These are phyloP conservation scores for Cliona cf. orientalis DNA, from an alignment of 37 sponge, comb jelly and placozoan species.

Conservation along the genomic window DNA sequence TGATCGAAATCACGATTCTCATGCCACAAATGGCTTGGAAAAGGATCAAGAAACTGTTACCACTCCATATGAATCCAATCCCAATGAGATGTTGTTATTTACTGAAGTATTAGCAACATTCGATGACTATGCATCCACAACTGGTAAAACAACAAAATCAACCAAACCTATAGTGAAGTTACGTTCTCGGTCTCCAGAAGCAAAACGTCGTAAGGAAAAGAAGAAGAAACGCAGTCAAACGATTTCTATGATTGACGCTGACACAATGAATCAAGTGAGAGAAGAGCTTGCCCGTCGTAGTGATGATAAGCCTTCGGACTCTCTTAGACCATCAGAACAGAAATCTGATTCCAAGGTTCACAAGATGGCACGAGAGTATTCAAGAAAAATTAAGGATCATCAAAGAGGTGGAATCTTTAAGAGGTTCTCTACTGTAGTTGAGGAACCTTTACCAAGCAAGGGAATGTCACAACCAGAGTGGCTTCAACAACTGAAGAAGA, in stretches of 20 bases:
- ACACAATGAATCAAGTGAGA: conserved; percentile 17
- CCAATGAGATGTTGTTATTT: conserved; percentile 21
- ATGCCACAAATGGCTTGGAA: not conserved
- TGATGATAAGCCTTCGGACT: not conserved
- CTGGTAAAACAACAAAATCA: conserved; percentile 16
- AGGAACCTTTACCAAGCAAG: too few relatives aligned
- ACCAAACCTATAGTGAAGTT: not conserved
- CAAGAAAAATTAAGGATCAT: conserved; percentile 46
- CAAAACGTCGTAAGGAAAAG: not conserved
- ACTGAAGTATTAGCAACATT: conserved; percentile 27
- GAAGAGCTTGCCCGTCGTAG: not conserved
- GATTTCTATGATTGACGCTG: conserved; percentile 16
- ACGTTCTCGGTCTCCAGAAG: not conserved
- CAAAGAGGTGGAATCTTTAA: not conserved
- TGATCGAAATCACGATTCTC: not conserved
- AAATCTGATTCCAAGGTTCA: conserved; percentile 32
- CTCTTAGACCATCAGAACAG: not conserved
- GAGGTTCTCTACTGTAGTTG: conserved; percentile 4
- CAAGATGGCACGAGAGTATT: conserved; percentile 61
- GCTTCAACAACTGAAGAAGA: too few relatives aligned
- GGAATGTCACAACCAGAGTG: too few relatives aligned
- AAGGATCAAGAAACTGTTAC: not conserved
- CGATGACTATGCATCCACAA: conserved; percentile 20
- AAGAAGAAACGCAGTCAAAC: conserved; percentile 13
- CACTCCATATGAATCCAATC: conserved; percentile 6